Conservation (phyloP, 2,113 vertebrate species). For the Lepidothrix coronata region DNA sequence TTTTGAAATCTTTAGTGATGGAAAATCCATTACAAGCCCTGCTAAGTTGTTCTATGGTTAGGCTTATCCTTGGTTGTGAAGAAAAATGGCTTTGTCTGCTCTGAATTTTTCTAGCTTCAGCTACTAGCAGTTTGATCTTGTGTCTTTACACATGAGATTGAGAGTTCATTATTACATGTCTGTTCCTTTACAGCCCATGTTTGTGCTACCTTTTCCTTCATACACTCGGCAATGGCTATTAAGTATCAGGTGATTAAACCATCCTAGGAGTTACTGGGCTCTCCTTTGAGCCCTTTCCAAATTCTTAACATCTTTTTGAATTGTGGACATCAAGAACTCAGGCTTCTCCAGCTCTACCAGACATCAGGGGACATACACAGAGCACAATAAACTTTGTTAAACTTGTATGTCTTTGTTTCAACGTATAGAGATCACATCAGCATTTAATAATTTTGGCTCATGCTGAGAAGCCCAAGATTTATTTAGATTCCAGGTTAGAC, state of each 20-base stretch:
- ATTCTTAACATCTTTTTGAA: neutral
- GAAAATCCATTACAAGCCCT: slow-evolving; percentile 1
- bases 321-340: neutral
- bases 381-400: neutral
- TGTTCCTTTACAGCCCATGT: neutral
- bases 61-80: neutral
- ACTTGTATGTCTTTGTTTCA: neutral
- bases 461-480: neutral
- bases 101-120: neutral
- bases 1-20: neutral
- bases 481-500: neutral
- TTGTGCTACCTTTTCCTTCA: neutral
- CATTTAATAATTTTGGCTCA: neutral
- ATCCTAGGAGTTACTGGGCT: neutral
- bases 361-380: neutral
- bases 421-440: neutral
- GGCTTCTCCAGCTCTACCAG: neutral
- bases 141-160: neutral
- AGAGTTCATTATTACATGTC: neutral
- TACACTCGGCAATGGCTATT: neutral
- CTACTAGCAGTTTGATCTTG: neutral
- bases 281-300: neutral
- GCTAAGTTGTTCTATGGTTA: neutral
- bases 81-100: neutral
- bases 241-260: neutral